Evolutionary conservation across 2,797 vertebrate species (phyloP), one percentile per base, ranked within the genome.

Genomic region (Tokudaia tokunoshimensis): DNA sequence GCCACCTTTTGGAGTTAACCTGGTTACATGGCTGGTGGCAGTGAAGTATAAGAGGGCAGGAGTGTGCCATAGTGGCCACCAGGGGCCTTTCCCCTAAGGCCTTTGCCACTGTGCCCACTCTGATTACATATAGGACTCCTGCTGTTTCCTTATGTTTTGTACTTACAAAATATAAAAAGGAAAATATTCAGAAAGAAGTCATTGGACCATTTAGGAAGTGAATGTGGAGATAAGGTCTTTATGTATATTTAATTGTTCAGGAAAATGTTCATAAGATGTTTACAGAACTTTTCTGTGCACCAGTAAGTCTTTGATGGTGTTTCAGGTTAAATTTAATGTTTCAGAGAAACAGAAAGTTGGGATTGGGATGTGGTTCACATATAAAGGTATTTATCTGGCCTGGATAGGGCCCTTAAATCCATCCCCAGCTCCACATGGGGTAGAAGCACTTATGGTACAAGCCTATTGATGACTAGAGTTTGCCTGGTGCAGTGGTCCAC

Each of bases 211-310:
- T 87, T 75, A 15, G 57, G 72, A 84, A n/a, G 14, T 82, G 3
- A 59, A 59, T 87, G 80, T 93, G 74, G 52, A 88, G 89, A 44
- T 85, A 26, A 72, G 34, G 72, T 75, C 83, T 84, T 72, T 59
- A 26, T 52, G 50, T 80, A 6, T 78, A 24, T 76, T 92, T 94
- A 65, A 37, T 91, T 37, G 44, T 82, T 91, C 31, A 57, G 82
- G 12, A 86, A 72, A 92, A 79, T 59, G 29, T 41, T 72, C 34
- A 63, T 44, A 59, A 2, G 2, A 4, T 67, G 37, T 92, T 92
- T 82, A 24, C n/a, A 84, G 50, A 90, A 72, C 13, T 80, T 63
- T 9, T 29, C 20, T 89, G 20, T 55, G 6, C 52, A 50, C 41
- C 52, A 74, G 65, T 74, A 47, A 91, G 44, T 92, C 59, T 88